phyloP scores from a whole-genome alignment of 2,888 invertebrate species.

The Caenorhabditis sp. region DNA sequence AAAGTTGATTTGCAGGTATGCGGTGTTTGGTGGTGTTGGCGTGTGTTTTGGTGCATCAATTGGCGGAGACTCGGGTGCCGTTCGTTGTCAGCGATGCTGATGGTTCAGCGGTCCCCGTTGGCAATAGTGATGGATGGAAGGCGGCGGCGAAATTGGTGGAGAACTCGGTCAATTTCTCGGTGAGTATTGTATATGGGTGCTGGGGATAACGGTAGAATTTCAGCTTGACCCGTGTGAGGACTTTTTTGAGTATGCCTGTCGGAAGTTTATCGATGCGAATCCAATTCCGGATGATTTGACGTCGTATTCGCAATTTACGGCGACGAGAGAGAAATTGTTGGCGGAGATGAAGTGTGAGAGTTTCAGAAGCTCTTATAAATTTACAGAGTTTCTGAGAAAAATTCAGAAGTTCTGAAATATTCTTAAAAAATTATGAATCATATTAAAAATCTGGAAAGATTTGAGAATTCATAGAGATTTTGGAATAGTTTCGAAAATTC shows the following conservation, averaged over 20 bases:
- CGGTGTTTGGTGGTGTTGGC: constrained; percentile 10
- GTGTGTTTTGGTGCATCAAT: constrained; percentile 29
- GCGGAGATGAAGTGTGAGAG: constrained; percentile 48
- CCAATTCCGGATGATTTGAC: constrained; percentile 63
- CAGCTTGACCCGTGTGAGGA: constrained; percentile 52
- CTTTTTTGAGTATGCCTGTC: constrained; percentile 62
- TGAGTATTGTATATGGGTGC: not conserved
- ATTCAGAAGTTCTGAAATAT: no score
- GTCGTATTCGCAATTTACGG: constrained; percentile 62
- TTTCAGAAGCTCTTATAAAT: no score
- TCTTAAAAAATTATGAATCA: no score
- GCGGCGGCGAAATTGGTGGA: constrained; percentile 26
- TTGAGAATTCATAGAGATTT: not conserved
- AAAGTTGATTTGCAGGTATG: not conserved
- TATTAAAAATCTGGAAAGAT: no score
- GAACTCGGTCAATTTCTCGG: constrained; percentile 24
- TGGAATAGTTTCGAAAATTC: not conserved
- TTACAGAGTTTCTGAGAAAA: no score
- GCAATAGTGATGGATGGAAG: constrained; percentile 23
- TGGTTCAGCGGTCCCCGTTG: constrained; percentile 15
- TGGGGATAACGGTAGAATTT: not conserved
- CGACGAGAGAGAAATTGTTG: constrained; percentile 63
- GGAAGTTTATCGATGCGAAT: constrained; percentile 60
- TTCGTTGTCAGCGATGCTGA: constrained; percentile 5
- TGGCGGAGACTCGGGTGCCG: constrained; percentile 1